phyloP scores from a whole-genome alignment of 2,888 invertebrate species.

The Caenorhabditis uteleia region DNA sequence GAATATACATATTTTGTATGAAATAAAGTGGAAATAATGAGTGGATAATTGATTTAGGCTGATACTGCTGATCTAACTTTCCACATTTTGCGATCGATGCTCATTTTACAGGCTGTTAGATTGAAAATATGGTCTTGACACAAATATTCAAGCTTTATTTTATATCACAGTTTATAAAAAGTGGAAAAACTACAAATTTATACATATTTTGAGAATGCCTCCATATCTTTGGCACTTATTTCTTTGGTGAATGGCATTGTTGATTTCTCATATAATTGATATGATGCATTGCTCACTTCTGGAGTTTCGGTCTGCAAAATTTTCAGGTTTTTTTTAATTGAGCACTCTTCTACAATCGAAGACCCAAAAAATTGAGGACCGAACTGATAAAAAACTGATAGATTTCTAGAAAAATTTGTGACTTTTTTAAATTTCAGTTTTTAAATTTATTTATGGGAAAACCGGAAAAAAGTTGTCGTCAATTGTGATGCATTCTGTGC shows the following conservation, averaged over 20 bases:
- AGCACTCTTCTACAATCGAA: background rate
- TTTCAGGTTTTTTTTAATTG: background rate
- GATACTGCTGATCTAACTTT: too few species aligned
- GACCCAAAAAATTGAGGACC: too few species aligned
- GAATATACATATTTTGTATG: too few species aligned
- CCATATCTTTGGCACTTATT: conserved; percentile 17
- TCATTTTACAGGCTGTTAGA: too few species aligned
- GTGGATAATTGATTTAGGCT: too few species aligned
- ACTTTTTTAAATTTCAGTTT: conserved; percentile 1
- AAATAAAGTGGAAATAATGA: too few species aligned
- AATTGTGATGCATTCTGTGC: too few species aligned
- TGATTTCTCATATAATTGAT: conserved; percentile 25
- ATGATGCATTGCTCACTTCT: conserved; percentile 31
- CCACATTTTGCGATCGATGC: too few species aligned
- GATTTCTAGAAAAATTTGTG: background rate
- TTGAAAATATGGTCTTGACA: too few species aligned
- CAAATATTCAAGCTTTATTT: too few species aligned
- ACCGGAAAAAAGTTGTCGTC: too few species aligned
- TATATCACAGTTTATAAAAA: background rate
- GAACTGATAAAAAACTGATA: background rate
- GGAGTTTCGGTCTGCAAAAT: conserved; percentile 39
- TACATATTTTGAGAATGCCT: conserved; percentile 17
- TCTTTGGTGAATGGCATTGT: conserved; percentile 4
- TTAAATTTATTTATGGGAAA: background rate
- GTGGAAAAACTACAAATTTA: background rate